Evolutionary conservation across 1,140 invertebrate species (phyloP).

Genomic region (Caenorhabditis remanei): DNA sequence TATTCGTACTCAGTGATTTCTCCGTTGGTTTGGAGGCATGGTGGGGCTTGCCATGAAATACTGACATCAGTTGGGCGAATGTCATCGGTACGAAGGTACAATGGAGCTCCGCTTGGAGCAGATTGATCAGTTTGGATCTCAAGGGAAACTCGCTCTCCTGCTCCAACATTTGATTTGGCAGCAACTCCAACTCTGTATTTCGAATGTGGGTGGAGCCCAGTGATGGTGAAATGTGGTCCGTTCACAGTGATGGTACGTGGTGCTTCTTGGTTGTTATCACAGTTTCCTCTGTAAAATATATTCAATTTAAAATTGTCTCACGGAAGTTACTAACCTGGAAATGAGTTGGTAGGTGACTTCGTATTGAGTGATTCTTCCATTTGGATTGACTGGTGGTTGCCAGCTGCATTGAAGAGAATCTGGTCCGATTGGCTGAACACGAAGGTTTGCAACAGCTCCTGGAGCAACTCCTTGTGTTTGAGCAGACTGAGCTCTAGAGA

Average conservation of each 20-base stretch:
- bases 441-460: constrained; percentile 73
- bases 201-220: constrained; percentile 76
- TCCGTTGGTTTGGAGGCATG: constrained; percentile 75
- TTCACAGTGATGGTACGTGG: constrained; percentile 68
- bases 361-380: constrained; percentile 75
- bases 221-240: constrained; percentile 70
- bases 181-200: constrained; percentile 77
- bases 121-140: constrained; percentile 77
- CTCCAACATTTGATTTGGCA: constrained; percentile 71
- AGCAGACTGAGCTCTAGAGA: constrained; percentile 69
- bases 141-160: constrained; percentile 75
- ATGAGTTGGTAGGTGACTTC: constrained; percentile 77
- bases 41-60: constrained; percentile 76
- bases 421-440: constrained; percentile 70
- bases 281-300: constrained; percentile 74
- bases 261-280: constrained; percentile 70
- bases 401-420: constrained; percentile 76
- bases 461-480: constrained; percentile 74
- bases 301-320: background rate
- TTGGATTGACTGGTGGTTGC: constrained; percentile 75
- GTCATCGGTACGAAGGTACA: constrained; percentile 72
- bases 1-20: constrained; percentile 77
- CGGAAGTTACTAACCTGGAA: constrained; percentile 65
- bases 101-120: constrained; percentile 73
- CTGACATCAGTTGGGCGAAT: constrained; percentile 67